These are phyloP conservation scores for Erythrocercus mccallii DNA, from an alignment of 2,113 vertebrate species.

Conservation along the genomic window DNA sequence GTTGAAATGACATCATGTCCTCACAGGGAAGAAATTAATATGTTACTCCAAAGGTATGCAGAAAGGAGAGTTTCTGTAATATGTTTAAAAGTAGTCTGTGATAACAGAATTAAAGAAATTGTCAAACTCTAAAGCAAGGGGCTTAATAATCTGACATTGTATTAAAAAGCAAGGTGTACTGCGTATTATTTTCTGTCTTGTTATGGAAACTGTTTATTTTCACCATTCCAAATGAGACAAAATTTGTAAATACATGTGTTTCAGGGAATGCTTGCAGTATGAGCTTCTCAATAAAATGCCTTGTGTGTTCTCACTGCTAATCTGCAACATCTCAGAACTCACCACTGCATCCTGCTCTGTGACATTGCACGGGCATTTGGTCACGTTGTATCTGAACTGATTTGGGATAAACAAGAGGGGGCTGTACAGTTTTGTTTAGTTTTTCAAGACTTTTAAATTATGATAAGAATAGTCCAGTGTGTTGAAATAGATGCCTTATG, in stretches of 20 bases:
- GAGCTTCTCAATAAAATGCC: background rate
- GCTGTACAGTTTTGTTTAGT: background rate
- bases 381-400: background rate
- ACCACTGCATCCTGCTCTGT: background rate
- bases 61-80: background rate
- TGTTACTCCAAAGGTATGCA: background rate
- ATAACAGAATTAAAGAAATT: background rate
- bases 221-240: background rate
- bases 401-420: background rate
- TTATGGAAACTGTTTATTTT: background rate
- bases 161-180: background rate
- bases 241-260: background rate
- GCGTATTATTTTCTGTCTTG: background rate
- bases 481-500: background rate
- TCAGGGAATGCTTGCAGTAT: background rate
- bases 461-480: background rate
- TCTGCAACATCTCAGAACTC: background rate
- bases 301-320: background rate
- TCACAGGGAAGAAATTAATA: background rate
- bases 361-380: background rate
- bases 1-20: background rate
- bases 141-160: background rate
- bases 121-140: background rate
- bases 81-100: background rate
- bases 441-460: background rate